These are phyloP conservation scores for Microplitis mediator DNA, from an alignment of 1,140 invertebrate genomes.

Conservation along the genomic window DNA sequence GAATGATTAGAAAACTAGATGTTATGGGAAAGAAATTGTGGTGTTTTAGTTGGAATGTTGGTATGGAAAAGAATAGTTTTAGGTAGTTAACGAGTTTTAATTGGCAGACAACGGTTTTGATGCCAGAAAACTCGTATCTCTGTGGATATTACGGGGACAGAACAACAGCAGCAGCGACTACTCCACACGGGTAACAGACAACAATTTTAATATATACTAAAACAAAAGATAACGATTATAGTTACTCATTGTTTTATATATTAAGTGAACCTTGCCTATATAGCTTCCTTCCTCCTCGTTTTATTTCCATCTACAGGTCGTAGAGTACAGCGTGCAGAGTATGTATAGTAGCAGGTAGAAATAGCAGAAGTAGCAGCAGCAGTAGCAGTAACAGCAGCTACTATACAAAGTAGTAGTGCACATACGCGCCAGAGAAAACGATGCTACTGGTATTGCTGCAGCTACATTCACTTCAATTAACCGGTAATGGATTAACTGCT, in stretches of 20 bases:
- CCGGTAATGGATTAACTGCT: conserved; percentile 51
- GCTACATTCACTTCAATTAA: conserved; percentile 48
- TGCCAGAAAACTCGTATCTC: not conserved
- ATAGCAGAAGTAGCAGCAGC: conserved; percentile 11
- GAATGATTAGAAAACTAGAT: not conserved
- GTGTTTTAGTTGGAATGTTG: conserved; percentile 13
- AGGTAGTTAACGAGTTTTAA: conserved; percentile 47
- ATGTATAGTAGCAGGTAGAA: too few species aligned
- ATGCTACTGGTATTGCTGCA: conserved; percentile 26
- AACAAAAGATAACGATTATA: conserved; percentile 43
- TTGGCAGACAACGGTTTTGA: conserved; percentile 39
- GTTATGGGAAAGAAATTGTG: conserved; percentile 5
- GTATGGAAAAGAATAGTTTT: not conserved
- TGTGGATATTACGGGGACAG: too few species aligned
- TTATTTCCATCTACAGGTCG: conserved; percentile 6
- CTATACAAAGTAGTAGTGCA: conserved; percentile 6
- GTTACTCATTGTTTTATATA: conserved; percentile 50
- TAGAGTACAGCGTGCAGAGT: not conserved
- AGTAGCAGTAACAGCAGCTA: not conserved
- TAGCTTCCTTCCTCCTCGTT: not conserved
- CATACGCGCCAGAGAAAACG: conserved; percentile 20
- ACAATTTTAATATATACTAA: not conserved
- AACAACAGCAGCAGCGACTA: too few species aligned
- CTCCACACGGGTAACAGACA: too few species aligned
- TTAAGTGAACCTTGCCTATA: conserved; percentile 33